Conservation (phyloP, 2,113 vertebrate genomes). For the Sorex fumeus region DNA sequence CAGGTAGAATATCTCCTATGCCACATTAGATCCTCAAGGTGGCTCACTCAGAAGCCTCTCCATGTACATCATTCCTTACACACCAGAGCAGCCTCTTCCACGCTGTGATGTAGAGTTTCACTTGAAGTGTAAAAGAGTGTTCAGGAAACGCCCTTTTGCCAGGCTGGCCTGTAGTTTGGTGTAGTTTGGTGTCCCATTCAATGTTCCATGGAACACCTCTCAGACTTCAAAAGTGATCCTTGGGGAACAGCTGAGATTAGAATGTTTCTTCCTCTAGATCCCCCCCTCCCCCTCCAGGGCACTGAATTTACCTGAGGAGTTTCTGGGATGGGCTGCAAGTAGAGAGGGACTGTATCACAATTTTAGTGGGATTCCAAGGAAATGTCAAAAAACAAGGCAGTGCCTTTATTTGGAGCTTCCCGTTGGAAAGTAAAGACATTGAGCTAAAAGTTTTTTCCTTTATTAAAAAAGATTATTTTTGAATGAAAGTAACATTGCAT, state of each 20-base stretch:
- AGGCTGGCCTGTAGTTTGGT: not conserved
- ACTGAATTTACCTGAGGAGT: not conserved
- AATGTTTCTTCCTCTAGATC: not conserved
- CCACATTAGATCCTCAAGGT: not conserved
- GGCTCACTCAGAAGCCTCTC: not conserved
- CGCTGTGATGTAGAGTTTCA: not conserved
- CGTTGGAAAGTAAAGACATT: not conserved
- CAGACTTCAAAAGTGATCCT: not conserved
- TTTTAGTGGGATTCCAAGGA: conserved; percentile 30
- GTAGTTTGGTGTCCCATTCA: no score
- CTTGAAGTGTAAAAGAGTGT: not conserved
- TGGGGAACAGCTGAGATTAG: not conserved
- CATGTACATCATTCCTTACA: not conserved
- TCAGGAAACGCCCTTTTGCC: not conserved
- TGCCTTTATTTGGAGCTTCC: not conserved
- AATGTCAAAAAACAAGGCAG: conserved; percentile 29
- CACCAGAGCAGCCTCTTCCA: not conserved
- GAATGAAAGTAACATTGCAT: no score
- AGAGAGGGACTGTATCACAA: not conserved
- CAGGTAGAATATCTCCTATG: not conserved
- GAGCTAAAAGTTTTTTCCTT: not conserved
- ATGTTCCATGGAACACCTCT: conserved; percentile 19
- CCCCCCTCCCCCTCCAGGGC: no score
- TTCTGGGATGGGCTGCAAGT: not conserved
- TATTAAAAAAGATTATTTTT: no score